Evolutionary conservation across 2,113 vertebrate species (phyloP), one percentile per base, ranked within the genome.

Genomic region (Equus przewalskii): DNA sequence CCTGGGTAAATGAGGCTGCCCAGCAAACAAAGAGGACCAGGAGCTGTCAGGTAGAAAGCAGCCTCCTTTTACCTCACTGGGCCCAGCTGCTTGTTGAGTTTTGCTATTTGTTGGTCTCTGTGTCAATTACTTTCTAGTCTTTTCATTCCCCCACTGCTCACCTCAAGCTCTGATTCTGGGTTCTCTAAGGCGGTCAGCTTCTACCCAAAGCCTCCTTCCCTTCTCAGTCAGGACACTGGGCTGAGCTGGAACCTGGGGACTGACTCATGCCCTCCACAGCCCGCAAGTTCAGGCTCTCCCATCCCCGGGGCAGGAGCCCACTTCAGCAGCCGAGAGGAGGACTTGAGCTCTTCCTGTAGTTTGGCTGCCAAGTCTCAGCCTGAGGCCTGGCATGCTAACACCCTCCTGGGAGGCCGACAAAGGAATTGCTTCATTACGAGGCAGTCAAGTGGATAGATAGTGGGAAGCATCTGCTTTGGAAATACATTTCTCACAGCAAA

Each of bases 401-500:
- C 41, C 83, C 46, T 97, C 92, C 97, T 92, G 58, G 89, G 90
- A 98, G 97, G 89, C 91, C 91, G 64, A 89, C 97, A 95, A 72
- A 85, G 82, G 92, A 98, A 93, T 81, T 89, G 4, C 92, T 98
- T 97, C 90, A 73, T 97, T 98, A 96, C 60, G 24, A 96, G 87
- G 92, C 95, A 91, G 92, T 78, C 91, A 96, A 96, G 94, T 97
- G 97, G 95, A 97, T 92, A 97, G 93, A 97, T 54, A 56, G 75
- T 73, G 30, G 94, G 94, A 98, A 97, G 96, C 95, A 97, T 97
- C 96, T 98, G 97, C 97, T 98, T 95, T 95, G 58, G 96, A 98
- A 98, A 98, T 92, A 62, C 93, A 96, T 98, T 97, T 98, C 96
- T 98, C 97, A 98, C 44, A 94, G 98, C 79, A 97, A 98, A 94